These are phyloP conservation scores for Emydocephalus ijimae DNA, from an alignment of 2,113 vertebrate genomes.

Conservation along the genomic window DNA sequence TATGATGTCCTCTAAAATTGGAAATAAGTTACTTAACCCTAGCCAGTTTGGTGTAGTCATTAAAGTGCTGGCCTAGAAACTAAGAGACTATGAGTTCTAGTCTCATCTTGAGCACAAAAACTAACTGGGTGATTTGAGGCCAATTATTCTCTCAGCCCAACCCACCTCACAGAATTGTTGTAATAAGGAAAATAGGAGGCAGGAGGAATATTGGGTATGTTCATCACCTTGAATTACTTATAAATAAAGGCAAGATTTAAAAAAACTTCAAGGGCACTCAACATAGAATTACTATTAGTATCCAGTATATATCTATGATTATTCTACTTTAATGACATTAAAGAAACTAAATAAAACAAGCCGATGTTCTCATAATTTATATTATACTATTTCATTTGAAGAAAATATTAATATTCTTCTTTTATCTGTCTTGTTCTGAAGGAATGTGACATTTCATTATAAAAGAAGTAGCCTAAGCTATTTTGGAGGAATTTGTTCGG, in stretches of 20 bases:
- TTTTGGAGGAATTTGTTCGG: constrained; percentile 92
- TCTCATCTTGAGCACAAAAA: background rate
- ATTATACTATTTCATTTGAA: background rate
- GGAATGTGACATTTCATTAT: constrained; percentile 93
- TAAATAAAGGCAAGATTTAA: background rate
- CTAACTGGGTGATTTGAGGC: background rate
- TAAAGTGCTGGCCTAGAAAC: background rate
- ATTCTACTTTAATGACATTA: background rate
- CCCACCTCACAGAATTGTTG: background rate
- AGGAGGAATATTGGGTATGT: background rate
- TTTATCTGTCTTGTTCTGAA: constrained; percentile 58
- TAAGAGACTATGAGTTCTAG: background rate
- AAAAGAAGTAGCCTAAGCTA: constrained; percentile 90
- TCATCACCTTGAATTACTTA: background rate
- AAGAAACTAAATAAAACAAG: background rate
- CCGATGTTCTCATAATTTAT: background rate
- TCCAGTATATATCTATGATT: background rate
- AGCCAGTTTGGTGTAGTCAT: background rate
- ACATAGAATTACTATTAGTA: background rate
- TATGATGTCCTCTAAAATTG: background rate
- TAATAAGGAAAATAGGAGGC: background rate
- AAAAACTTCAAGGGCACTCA: background rate
- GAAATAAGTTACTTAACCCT: background rate
- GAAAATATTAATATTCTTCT: constrained; percentile 33
- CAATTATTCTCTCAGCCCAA: background rate